Base-by-base conservation (phyloP, 2,888 invertebrate genomes). In the Epirrhoe alternata region DNA sequence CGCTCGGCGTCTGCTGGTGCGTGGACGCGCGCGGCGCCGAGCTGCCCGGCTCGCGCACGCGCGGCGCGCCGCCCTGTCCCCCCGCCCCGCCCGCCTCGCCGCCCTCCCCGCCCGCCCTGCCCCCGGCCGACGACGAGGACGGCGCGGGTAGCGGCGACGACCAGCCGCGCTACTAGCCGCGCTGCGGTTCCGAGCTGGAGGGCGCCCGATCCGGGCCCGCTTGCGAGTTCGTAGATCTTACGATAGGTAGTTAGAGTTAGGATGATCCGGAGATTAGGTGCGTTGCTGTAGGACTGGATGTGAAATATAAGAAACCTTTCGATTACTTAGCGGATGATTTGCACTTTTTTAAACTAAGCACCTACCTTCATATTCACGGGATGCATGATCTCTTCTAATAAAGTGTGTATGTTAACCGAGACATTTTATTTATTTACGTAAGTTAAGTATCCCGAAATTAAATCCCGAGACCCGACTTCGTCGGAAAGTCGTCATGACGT, bases 11-110 rank as follows among this genome's bases (percentile, higher is more conserved):
- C 86, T 98, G 98, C 92, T 98, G 98, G 98, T 98, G 98, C 93
- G 97, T 98, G 75, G 97, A 98, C 93, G 96, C 97, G 86, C 98
- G 98, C 90, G 98, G 98, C 62, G 97, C 97, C 53, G 98, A 98
- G 92, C 96, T 96, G 81, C 95, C 97, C 75, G 97, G 97, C 85
- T 94, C 92, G 72, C 59, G 71, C 76, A 60, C 63, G 62, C 52
- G 64, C 63, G 35, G 61, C 17, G 24, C 47, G 35, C 53, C 69
- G 94, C 94, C 94, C 76, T 17, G 5, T 24, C 56, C 16, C 12
- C 35, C n/a, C 12, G 47, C 16, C 69, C 56, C 57, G 68, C 30
- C 60, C 94, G 94, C 70, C 94, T 2, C 35, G 35, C 8, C 35
- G 94, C 95, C 63, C 95, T n/a, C 16, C 69, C 56, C 57, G 68